These are phyloP conservation scores for Harpegnathos saltator DNA, from an alignment of 1,140 invertebrate genomes.

Conservation along the genomic window DNA sequence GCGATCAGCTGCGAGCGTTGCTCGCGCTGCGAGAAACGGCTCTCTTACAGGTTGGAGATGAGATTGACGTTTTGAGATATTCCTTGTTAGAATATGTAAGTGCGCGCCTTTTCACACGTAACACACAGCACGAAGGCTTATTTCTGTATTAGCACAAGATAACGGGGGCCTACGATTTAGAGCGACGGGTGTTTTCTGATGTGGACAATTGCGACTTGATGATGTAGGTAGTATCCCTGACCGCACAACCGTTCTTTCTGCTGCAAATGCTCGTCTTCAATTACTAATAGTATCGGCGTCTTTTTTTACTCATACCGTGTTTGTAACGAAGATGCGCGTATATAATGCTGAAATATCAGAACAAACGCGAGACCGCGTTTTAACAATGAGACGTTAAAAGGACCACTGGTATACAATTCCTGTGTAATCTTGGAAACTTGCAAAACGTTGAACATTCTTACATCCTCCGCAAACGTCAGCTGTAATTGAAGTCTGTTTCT, in stretches of 20 bases:
- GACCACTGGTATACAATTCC: background rate
- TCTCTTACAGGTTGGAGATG: no score
- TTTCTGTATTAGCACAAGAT: no score
- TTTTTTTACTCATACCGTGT: slow-evolving; percentile 5
- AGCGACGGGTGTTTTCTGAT: background rate
- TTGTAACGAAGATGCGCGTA: slow-evolving; percentile 2
- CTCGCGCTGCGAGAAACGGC: no score
- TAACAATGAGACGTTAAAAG: no score
- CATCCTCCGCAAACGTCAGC: background rate
- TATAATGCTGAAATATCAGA: background rate
- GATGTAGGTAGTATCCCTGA: background rate
- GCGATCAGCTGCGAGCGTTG: no score
- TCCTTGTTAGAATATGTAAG: no score
- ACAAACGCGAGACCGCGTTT: slow-evolving; percentile 15
- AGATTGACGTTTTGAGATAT: no score
- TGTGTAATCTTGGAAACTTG: slow-evolving; percentile 3
- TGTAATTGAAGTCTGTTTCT: background rate
- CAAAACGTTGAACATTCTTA: background rate
- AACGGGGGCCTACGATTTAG: no score
- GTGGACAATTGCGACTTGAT: background rate
- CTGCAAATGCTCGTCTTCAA: background rate
- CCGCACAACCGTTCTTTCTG: background rate
- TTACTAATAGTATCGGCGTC: background rate
- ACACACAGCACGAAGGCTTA: no score
- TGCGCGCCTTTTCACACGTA: no score